These are phyloP conservation scores for Sebastes hopkinsi DNA, from an alignment of 2,797 vertebrate species.

Conservation along the genomic window DNA sequence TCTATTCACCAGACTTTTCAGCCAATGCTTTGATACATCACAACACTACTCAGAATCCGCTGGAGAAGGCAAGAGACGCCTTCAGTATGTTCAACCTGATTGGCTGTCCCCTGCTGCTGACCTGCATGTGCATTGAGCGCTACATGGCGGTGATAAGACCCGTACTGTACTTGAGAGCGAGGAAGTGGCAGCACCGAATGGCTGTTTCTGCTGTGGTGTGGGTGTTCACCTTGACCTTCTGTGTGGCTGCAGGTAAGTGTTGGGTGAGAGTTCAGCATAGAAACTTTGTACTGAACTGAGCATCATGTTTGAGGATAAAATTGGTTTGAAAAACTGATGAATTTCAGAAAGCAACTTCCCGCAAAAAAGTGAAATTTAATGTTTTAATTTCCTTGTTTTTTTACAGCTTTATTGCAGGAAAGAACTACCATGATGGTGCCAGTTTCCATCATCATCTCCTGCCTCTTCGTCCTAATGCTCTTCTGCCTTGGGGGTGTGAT, in stretches of 20 bases:
- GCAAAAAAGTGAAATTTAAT: background rate
- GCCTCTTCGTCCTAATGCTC: conserved; percentile 65
- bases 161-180: conserved; percentile 59
- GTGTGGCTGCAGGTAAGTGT: conserved; percentile 6
- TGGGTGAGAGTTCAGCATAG: background rate
- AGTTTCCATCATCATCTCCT: conserved; percentile 19
- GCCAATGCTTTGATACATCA: rapidly evolving
- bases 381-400: background rate
- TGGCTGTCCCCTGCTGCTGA: conserved; percentile 69
- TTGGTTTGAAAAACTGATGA: background rate
- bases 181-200: conserved; percentile 46
- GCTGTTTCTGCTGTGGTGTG: conserved; percentile 55
- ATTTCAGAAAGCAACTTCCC: background rate
- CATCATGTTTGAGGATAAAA: background rate
- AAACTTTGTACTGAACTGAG: background rate
- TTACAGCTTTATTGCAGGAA: background rate
- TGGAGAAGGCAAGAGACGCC: rapidly evolving
- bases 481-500: conserved; percentile 56
- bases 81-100: conserved; percentile 50
- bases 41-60: rapidly evolving
- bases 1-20: background rate
- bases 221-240: conserved; percentile 46
- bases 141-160: conserved; percentile 60
- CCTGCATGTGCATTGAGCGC: conserved; percentile 76
- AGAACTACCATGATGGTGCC: background rate